Evolutionary conservation across 2,113 vertebrate species (phyloP).

Genomic region (Grammatotria lemairii): DNA sequence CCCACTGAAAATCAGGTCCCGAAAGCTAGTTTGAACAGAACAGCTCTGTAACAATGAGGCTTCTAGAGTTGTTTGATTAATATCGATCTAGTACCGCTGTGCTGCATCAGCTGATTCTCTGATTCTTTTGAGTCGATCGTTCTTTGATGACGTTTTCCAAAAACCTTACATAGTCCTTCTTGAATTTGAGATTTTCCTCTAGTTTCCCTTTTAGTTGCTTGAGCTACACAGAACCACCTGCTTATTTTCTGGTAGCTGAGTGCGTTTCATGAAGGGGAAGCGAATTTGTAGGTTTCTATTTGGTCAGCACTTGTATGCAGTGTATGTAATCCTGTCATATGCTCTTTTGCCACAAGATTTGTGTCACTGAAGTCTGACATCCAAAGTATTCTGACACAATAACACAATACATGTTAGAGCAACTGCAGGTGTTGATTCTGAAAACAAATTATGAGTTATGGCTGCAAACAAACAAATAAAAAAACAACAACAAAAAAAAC

Average conservation of each 20-base stretch:
- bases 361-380: not conserved
- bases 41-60: not conserved
- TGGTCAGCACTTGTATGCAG: not conserved
- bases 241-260: not conserved
- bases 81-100: not conserved
- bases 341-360: not conserved
- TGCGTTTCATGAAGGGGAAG: not conserved
- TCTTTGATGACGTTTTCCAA: not conserved
- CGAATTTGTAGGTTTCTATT: not conserved
- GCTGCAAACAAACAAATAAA: not conserved
- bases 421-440: not conserved
- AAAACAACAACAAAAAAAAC: accelerated
- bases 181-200: not conserved
- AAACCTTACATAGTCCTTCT: not conserved
- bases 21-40: not conserved
- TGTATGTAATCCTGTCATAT: not conserved
- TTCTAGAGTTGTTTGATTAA: not conserved
- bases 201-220: not conserved
- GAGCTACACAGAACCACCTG: not conserved
- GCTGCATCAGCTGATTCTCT: not conserved
- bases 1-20: not conserved
- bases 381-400: not conserved
- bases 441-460: not conserved
- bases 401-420: accelerated
- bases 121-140: not conserved